Evolutionary conservation across 2,888 invertebrate species (phyloP), one percentile per base, ranked within the genome.

Genomic region (Bhutanitis thaidina): DNA sequence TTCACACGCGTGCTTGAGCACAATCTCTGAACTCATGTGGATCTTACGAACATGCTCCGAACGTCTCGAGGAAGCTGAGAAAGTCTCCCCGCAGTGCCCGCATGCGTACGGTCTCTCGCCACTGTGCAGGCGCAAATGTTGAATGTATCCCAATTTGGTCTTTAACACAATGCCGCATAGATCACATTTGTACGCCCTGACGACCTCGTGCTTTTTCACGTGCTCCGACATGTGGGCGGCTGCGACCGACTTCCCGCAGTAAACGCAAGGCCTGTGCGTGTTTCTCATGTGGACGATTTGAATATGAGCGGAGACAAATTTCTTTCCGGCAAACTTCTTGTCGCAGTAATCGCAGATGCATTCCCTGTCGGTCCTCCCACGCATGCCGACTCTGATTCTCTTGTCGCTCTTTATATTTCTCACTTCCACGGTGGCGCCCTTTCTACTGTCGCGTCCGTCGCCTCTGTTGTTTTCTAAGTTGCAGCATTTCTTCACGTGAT

Each of bases 301-400:
- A n/a, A 88, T 87, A 25, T 88, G 88, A 0, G 87, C 80, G 0
- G 70, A 63, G 0, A 88, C 68, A 44, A 77, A 82, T 29, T 77
- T 84, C 55, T 83, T 87, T 0, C 75, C 79, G 0, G 78, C 71
- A 49, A 82, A 86, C 8, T 61, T 80, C 49, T 87, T 88, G 0
- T 76, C 71, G 32, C 88, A 88, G 44, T 85, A 78, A 52, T 87
- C 82, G 14, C 88, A 88, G 7, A 79, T 69, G 44, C 84, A 84
- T 60, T 77, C 74, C 0, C 64, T 71, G 4, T 73, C 59, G 0
- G 71, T 62, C 7, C 83, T 78, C 0, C 86, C 86, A 15, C 80
- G 63, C 35, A 77, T 52, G 0, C 86, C 84, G 0, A 81, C 81
- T 61, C 69, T 75, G 0, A 80, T 58, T 15, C 57, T 69, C 14